phyloP scores from a whole-genome alignment of 2,888 invertebrate species.

The Amiota mariae region DNA sequence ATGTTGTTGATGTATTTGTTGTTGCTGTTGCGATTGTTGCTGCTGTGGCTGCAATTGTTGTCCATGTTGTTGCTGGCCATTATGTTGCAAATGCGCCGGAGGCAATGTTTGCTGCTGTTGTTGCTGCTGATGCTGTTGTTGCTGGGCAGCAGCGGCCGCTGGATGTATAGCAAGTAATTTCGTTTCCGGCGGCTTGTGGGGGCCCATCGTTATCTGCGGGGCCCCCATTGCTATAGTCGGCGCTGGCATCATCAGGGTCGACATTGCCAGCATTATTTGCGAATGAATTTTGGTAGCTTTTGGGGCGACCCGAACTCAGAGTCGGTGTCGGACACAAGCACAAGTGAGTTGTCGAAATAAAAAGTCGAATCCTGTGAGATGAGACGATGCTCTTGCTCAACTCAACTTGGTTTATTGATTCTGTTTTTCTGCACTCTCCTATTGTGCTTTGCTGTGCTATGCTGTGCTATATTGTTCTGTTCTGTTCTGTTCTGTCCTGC shows the following conservation, averaged over 20 bases:
- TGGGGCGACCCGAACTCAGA: conserved; percentile 28
- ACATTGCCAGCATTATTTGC: conserved; percentile 74
- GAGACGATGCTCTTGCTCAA: not conserved
- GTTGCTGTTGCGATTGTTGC: conserved; percentile 30
- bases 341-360: no score
- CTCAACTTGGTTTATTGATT: conserved; percentile 16
- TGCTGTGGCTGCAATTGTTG: conserved; percentile 60
- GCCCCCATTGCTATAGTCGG: conserved; percentile 74
- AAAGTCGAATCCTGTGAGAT: no score
- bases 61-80: conserved; percentile 58
- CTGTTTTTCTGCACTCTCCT: conserved; percentile 45
- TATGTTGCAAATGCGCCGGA: conserved; percentile 58
- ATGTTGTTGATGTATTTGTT: conserved; percentile 19
- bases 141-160: conserved; percentile 65
- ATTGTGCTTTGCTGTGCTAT: not conserved
- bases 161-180: conserved; percentile 74
- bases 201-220: conserved; percentile 73
- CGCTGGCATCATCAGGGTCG: conserved; percentile 74
- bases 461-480: conserved; percentile 4
- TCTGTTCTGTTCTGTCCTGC: conserved; percentile 12
- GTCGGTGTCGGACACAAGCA: no score
- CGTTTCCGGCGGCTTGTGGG: conserved; percentile 74
- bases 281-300: conserved; percentile 63
- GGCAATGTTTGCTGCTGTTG: conserved; percentile 61
- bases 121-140: conserved; percentile 56